Percentiles rank a stretch among this genome's conserved stretches.
These are phyloP conservation scores for Sorex fumeus DNA, from an alignment of 2,113 vertebrate genomes.

Conservation along the genomic window DNA sequence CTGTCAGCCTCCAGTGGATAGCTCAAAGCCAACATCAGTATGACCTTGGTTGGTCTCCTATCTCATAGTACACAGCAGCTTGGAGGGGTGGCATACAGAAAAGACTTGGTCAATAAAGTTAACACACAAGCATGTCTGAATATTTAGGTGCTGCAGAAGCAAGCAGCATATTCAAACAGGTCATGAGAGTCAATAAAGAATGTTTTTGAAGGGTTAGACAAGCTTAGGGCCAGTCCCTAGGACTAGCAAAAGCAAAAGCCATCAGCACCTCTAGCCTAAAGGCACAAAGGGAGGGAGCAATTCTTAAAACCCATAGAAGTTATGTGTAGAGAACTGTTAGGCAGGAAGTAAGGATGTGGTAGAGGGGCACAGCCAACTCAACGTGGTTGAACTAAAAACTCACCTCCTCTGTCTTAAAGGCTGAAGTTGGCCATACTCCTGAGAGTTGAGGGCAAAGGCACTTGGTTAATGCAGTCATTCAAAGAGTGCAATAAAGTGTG, in stretches of 20 bases:
- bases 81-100: not conserved
- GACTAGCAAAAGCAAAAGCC: not conserved
- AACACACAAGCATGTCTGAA: not conserved
- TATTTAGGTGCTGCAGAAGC: not conserved
- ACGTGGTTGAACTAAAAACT: not conserved
- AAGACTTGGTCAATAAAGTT: not conserved
- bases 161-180: not conserved
- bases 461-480: rapidly evolving
- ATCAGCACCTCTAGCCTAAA: not conserved
- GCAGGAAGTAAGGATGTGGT: not conserved
- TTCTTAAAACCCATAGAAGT: not conserved
- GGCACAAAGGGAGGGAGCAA: too few species aligned
- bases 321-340: not conserved
- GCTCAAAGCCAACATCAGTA: not conserved
- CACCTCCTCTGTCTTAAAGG: not conserved
- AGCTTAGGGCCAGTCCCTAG: not conserved
- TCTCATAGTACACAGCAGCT: not conserved
- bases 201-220: not conserved
- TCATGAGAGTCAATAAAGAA: too few species aligned
- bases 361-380: not conserved
- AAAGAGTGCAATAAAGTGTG: not conserved
- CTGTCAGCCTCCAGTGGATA: rapidly evolving
- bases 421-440: not conserved
- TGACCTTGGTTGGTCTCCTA: not conserved
- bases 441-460: not conserved